A percentile compares a stretch with the other conserved stretches of the same genome.
Conservation (phyloP, 2,888 invertebrate genomes). For the Apotomis capreana region DNA sequence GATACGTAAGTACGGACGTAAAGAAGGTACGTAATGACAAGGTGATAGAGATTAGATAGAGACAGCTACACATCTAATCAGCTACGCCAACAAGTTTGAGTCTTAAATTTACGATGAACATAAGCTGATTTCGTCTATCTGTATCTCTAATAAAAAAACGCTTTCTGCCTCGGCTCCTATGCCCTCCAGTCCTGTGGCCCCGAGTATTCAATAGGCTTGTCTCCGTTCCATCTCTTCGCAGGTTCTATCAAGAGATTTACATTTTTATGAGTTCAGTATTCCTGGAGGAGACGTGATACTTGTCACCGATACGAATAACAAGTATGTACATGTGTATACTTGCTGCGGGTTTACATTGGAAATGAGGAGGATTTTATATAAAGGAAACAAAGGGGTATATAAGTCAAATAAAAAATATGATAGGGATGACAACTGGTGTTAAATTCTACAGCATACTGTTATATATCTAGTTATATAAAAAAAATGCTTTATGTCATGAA, state of each 20-base stretch:
- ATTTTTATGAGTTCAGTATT: conserved; percentile 49
- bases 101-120: too few relatives aligned
- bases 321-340: conserved; percentile 3
- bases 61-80: too few relatives aligned
- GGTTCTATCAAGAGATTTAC: conserved; percentile 46
- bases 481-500: too few relatives aligned
- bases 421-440: too few relatives aligned
- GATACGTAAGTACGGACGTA: too few relatives aligned
- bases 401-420: background rate
- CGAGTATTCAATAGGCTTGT: conserved; percentile 25
- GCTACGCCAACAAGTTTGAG: too few relatives aligned
- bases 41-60: too few relatives aligned
- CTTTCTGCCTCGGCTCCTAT: background rate
- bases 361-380: background rate
- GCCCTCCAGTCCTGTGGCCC: conserved; percentile 3
- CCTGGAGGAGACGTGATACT: conserved; percentile 36
- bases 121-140: too few relatives aligned
- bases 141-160: background rate
- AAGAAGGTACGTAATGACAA: too few relatives aligned
- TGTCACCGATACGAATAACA: conserved; percentile 35
- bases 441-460: too few relatives aligned
- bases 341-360: background rate
- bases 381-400: background rate
- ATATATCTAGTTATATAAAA: too few relatives aligned
- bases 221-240: conserved; percentile 43